Evolutionary conservation across 2,888 invertebrate species (phyloP).

Genomic region (Conomelus anceps): DNA sequence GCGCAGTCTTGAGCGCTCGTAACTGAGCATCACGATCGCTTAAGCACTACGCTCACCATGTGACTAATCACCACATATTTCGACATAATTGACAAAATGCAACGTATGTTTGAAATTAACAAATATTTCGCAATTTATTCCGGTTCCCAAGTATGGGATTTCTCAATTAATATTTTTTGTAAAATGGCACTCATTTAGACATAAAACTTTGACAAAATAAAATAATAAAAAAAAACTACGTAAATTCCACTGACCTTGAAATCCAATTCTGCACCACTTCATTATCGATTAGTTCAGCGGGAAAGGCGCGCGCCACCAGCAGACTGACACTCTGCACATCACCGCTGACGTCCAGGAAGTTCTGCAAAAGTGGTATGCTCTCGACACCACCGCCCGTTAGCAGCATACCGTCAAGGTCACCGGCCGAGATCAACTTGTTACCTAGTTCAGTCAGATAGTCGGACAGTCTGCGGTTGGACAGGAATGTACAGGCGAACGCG

Average conservation of each 20-base stretch:
- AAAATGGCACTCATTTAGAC: no score
- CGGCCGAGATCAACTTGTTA: slow-evolving; percentile 62
- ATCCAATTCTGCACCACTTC: slow-evolving; percentile 64
- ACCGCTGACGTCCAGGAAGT: slow-evolving; percentile 76
- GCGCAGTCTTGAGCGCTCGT: no score
- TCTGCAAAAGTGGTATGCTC: slow-evolving; percentile 73
- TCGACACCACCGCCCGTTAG: slow-evolving; percentile 69
- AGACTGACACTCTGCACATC: slow-evolving; percentile 89
- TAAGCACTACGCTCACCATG: no score
- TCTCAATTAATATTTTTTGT: no score
- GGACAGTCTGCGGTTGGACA: slow-evolving; percentile 69
- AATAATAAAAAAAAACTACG: no score
- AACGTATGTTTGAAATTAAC: no score
- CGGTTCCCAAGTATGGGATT: no score
- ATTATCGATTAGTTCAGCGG: slow-evolving; percentile 57
- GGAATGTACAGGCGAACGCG: slow-evolving; percentile 83
- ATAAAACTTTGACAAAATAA: no score
- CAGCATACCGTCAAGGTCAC: slow-evolving; percentile 76
- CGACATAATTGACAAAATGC: no score
- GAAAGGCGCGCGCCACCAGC: slow-evolving; percentile 69
- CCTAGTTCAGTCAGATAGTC: slow-evolving; percentile 70
- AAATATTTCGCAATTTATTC: no score
- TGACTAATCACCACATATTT: no score
- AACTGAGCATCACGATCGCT: no score
- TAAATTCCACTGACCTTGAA: slow-evolving; percentile 43